A percentile compares a stretch with the other conserved stretches of the same genome.
Evolutionary conservation across 2,113 vertebrate genomes (phyloP).

Genomic region (Catharus fuscescens): DNA sequence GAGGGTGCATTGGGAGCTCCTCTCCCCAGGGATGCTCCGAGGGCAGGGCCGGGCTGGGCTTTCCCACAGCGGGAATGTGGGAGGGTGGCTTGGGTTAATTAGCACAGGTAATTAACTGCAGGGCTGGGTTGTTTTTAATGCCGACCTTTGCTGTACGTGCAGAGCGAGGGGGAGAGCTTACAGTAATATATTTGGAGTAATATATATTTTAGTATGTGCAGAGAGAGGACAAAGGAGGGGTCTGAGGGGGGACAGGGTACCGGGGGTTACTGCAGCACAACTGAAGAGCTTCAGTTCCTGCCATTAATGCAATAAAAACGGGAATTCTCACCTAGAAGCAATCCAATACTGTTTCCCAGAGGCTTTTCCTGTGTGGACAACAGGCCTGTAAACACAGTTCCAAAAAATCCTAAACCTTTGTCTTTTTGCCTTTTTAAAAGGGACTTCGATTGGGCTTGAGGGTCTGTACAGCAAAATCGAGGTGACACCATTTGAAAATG

Average conservation of each 20-base stretch:
- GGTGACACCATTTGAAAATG: slow-evolving; percentile 77
- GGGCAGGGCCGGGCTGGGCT: rapidly evolving
- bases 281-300: slow-evolving; percentile 43
- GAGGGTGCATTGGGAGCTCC: rapidly evolving
- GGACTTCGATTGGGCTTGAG: slow-evolving; percentile 77
- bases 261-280: slow-evolving; percentile 43
- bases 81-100: rapidly evolving
- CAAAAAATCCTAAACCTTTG: slow-evolving; percentile 68
- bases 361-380: slow-evolving; percentile 40
- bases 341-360: slow-evolving; percentile 54
- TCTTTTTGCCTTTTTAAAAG: slow-evolving; percentile 78
- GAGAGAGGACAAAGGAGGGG: slow-evolving; percentile 48
- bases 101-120: rapidly evolving
- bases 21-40: not conserved
- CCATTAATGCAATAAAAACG: slow-evolving; percentile 73
- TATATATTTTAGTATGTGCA: slow-evolving; percentile 83
- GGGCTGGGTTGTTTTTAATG: slow-evolving; percentile 23
- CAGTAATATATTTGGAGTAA: slow-evolving; percentile 87
- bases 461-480: slow-evolving; percentile 79
- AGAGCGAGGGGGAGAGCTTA: slow-evolving; percentile 75
- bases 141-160: slow-evolving; percentile 73
- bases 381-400: slow-evolving; percentile 61
- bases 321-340: slow-evolving; percentile 62
- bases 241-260: slow-evolving; percentile 57
- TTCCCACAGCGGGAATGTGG: not conserved